phyloP scores from a whole-genome alignment of 2,888 invertebrate species.

The Lepidocyrtinus sp. region DNA sequence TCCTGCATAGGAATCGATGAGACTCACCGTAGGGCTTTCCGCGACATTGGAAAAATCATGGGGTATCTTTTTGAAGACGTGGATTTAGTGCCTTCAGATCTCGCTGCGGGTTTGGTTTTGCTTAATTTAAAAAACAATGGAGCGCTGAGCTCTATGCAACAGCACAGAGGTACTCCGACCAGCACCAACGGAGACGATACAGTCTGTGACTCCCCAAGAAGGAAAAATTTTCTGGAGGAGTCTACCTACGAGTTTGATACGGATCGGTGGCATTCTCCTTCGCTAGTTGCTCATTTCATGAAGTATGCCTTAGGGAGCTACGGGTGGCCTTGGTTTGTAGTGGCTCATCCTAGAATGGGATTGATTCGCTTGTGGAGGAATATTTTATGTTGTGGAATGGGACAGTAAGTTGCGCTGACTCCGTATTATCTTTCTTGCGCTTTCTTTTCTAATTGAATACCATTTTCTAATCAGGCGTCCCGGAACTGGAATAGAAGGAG shows the following conservation, averaged over 20 bases:
- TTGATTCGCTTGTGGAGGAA: slow-evolving; percentile 66
- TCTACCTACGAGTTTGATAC: slow-evolving; percentile 26
- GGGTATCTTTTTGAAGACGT: slow-evolving; percentile 87
- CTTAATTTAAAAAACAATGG: slow-evolving; percentile 82
- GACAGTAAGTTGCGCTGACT: slow-evolving; percentile 16
- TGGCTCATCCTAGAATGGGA: slow-evolving; percentile 64
- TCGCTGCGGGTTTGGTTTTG: slow-evolving; percentile 88
- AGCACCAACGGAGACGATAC: slow-evolving; percentile 1
- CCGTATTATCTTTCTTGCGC: neutral
- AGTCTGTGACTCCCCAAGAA: slow-evolving; percentile 17
- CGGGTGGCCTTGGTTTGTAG: slow-evolving; percentile 68
- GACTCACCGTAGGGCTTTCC: slow-evolving; percentile 82
- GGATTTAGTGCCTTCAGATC: slow-evolving; percentile 90
- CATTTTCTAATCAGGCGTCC: slow-evolving; percentile 71
- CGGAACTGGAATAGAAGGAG: slow-evolving; percentile 83
- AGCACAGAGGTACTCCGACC: too few species aligned
- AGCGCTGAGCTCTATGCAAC: slow-evolving; percentile 77
- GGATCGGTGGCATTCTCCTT: slow-evolving; percentile 65
- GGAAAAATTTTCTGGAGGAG: slow-evolving; percentile 41
- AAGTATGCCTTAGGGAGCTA: slow-evolving; percentile 67
- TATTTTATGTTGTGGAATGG: slow-evolving; percentile 64
- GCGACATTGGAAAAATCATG: slow-evolving; percentile 84
- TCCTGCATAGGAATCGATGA: slow-evolving; percentile 75
- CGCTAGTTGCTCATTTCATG: slow-evolving; percentile 65
- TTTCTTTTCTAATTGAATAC: neutral